Evolutionary conservation across 1,140 invertebrate genomes (phyloP).

Genomic region (Drosophila ercepeae): DNA sequence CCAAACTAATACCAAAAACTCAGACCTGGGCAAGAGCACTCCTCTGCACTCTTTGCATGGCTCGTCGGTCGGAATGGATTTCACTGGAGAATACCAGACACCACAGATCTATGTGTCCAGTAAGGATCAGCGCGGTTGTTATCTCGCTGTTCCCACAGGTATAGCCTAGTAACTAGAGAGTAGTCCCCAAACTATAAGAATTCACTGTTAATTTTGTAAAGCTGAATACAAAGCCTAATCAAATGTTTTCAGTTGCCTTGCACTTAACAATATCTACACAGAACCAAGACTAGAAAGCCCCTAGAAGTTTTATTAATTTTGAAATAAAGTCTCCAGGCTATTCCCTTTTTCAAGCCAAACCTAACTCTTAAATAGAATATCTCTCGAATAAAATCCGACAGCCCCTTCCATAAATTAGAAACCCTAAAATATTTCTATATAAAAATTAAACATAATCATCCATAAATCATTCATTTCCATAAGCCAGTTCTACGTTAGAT

Average conservation of each 20-base stretch:
- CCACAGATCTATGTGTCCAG: constrained; percentile 87
- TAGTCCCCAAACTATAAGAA: background rate
- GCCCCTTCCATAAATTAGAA: background rate
- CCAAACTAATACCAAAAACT: constrained; percentile 34
- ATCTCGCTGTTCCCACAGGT: constrained; percentile 89
- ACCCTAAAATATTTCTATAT: too few species aligned
- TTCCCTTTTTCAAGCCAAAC: background rate
- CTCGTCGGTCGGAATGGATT: constrained; percentile 48
- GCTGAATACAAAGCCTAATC: constrained; percentile 8
- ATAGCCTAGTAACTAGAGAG: constrained; percentile 46
- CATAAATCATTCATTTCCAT: constrained; percentile 26
- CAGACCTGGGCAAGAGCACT: constrained; percentile 65
- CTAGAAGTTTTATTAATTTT: too few species aligned
- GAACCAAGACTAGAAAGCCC: constrained; percentile 5
- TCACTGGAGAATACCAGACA: constrained; percentile 83
- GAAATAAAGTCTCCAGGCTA: background rate
- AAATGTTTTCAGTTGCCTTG: constrained; percentile 42
- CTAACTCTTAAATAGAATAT: background rate
- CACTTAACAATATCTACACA: constrained; percentile 29
- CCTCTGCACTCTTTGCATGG: constrained; percentile 67
- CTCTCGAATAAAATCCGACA: background rate
- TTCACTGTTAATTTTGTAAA: constrained; percentile 25
- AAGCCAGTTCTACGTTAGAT: background rate
- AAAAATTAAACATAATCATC: constrained; percentile 5
- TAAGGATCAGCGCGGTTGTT: constrained; percentile 89